These are phyloP conservation scores for Ceramica pisi DNA, from an alignment of 2,888 invertebrate genomes.

Conservation along the genomic window DNA sequence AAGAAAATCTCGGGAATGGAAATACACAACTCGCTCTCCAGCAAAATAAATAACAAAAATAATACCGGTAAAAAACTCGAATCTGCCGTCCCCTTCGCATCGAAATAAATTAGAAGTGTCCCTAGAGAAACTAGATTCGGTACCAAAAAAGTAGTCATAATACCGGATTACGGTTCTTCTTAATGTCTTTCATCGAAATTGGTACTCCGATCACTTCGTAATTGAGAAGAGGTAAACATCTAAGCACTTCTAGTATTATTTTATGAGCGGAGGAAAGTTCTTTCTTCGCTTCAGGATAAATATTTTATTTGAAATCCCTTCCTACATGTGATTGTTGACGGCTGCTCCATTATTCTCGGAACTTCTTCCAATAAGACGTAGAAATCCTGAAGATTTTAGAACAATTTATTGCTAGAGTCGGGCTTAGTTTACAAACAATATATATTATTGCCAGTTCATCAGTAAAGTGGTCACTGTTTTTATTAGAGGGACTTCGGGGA, in stretches of 20 bases:
- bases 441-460: constrained; percentile 50
- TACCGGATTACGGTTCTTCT: constrained; percentile 55
- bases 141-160: constrained; percentile 51
- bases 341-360: constrained; percentile 19
- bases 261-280: constrained; percentile 23
- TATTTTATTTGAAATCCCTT: constrained; percentile 32
- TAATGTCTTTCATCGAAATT: constrained; percentile 37
- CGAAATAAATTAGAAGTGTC: constrained; percentile 54
- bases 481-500: constrained; percentile 54
- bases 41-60: constrained; percentile 30
- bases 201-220: constrained; percentile 29
- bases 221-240: constrained; percentile 45
- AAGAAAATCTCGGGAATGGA: neutral
- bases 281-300: constrained; percentile 23
- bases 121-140: constrained; percentile 53
- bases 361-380: neutral
- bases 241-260: constrained; percentile 45
- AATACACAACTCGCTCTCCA: constrained; percentile 5
- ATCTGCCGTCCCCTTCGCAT: constrained; percentile 36
- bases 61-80: constrained; percentile 31
- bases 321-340: constrained; percentile 15
- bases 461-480: constrained; percentile 37
- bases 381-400: constrained; percentile 6
- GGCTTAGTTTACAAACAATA: constrained; percentile 12
- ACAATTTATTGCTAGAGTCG: constrained; percentile 9